Base-by-base conservation (phyloP, 2,888 invertebrate genomes). In the Didymodactylos carnosus region DNA sequence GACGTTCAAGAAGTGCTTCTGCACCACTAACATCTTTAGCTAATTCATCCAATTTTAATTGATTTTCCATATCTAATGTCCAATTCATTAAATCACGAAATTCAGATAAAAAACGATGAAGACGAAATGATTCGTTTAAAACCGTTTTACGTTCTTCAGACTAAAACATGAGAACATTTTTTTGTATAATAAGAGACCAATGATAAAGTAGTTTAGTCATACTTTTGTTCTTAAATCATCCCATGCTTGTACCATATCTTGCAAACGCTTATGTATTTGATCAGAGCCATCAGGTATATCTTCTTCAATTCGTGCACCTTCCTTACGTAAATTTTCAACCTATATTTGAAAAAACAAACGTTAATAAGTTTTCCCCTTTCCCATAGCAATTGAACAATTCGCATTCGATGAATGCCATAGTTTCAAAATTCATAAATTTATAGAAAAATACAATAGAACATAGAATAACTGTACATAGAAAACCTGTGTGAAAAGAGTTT, bases 11-110 rank as follows among this genome's bases (percentile, higher is more conserved):
- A 76, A 98, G 86, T 0, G 95, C 94, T 84, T 98, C 98, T 0
- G 98, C 98, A 0, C 95, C 97, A 73, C 97, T 94, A 71, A 99
- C 98, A 84, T 98, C 97, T 85, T 98, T 97, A 72, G 98, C 98
- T 78, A 98, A 86, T 82, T 98, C 98, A 84, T 97, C 97, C 69
- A 97, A 95, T 0, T 92, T 91, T 81, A 99, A 95, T 75, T 95
- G 91, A 11, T 94, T 91, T 81, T 92, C 91, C 90, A 94, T 94
- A 83, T 95, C 94, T 81, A 91, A 90, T 83, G 95, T 91, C 97
- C 97, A 99, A 11, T 92, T 93, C 70, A 93, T 89, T 73, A 97
- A 86, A 78, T 83, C 81, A 78, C 84, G 88, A 87, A 93, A 97
- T 85, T 99, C 98, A 1, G 97, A 92, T 79, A 98, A 86, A 87